These are phyloP conservation scores for Phaonia tiefii DNA, from an alignment of 2,888 invertebrate genomes.

Conservation along the genomic window DNA sequence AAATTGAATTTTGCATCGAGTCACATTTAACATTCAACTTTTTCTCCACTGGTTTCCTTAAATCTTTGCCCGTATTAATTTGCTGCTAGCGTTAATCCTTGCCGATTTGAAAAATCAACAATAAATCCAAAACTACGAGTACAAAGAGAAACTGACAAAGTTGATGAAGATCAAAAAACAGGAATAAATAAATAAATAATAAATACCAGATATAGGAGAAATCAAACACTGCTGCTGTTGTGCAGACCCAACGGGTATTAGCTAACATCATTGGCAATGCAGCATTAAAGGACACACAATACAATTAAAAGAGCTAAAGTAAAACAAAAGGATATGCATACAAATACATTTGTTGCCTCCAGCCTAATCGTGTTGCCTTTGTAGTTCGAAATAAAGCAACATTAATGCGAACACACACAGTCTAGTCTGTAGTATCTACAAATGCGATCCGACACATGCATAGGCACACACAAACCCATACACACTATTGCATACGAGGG, in stretches of 20 bases:
- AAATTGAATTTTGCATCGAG: too few species aligned
- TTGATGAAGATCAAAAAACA: neutral
- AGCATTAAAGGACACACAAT: neutral
- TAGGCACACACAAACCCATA: neutral
- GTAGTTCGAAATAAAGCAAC: neutral
- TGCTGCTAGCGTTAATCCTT: neutral
- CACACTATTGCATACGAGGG: too few species aligned
- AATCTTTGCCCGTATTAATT: too few species aligned
- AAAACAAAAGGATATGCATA: slow-evolving; percentile 29
- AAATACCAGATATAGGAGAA: neutral
- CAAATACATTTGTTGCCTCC: slow-evolving; percentile 45
- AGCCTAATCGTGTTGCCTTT: slow-evolving; percentile 41
- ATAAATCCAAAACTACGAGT: neutral
- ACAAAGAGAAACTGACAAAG: neutral
- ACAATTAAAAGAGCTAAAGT: neutral
- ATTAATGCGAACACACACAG: neutral
- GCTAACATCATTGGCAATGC: neutral
- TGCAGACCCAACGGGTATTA: neutral
- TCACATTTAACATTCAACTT: too few species aligned
- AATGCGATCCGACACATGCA: neutral
- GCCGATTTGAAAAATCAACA: neutral
- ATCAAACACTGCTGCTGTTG: neutral
- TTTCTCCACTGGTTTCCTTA: too few species aligned
- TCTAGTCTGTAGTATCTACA: too few species aligned
- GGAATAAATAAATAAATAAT: neutral